phyloP scores from a whole-genome alignment of 2,797 vertebrate genomes.

The Coranthus polyacanthus region DNA sequence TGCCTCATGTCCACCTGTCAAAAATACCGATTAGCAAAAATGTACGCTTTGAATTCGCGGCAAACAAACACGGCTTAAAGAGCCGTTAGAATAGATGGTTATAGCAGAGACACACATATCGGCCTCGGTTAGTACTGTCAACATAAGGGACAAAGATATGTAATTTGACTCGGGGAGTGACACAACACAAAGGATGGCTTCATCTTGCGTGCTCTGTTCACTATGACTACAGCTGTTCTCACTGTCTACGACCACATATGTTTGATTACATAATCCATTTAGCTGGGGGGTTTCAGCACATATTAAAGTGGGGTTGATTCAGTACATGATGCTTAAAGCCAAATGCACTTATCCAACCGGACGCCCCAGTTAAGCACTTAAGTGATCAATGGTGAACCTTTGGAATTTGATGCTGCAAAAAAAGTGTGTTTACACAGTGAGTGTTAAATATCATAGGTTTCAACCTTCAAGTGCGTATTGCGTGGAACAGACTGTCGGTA shows the following conservation, averaged over 20 bases:
- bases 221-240: conserved; percentile 33
- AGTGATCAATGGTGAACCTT: neutral
- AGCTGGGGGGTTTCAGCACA: conserved; percentile 9
- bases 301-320: conserved; percentile 5
- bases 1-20: conserved; percentile 1
- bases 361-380: neutral
- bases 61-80: neutral
- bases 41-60: neutral
- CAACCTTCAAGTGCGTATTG: conserved; percentile 25
- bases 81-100: neutral
- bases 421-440: conserved; percentile 15
- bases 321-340: too few relatives aligned
- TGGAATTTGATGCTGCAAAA: conserved; percentile 7
- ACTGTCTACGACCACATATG: conserved; percentile 29
- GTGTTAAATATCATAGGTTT: conserved; percentile 47
- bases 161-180: conserved; percentile 48
- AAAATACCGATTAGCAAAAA: conserved; percentile 17
- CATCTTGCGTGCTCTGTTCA: conserved; percentile 26
- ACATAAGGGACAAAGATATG: conserved; percentile 29
- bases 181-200: conserved; percentile 48
- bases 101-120: neutral
- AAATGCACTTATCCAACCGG: neutral
- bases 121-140: too few relatives aligned
- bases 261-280: conserved; percentile 46
- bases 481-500: conserved; percentile 16